phyloP scores from a whole-genome alignment of 2,113 vertebrate genomes.

The Theristicus caerulescens region DNA sequence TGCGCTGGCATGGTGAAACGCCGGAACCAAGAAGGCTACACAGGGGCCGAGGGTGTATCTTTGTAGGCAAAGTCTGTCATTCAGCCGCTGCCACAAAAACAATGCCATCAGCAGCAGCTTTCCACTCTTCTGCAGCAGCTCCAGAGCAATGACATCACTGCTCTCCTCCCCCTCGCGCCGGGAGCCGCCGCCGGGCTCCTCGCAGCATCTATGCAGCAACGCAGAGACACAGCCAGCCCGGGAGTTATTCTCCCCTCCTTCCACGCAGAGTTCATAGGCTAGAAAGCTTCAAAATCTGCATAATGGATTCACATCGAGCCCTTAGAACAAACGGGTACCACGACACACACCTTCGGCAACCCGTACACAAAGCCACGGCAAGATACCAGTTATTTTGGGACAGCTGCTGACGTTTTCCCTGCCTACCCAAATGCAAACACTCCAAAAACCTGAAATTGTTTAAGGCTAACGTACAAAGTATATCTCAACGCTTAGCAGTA shows the following conservation, averaged over 20 bases:
- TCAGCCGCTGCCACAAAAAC: slow-evolving; percentile 81
- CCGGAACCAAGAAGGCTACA: slow-evolving; percentile 71
- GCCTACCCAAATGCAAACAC: neutral
- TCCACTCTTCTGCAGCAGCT: slow-evolving; percentile 78
- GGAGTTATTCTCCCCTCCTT: slow-evolving; percentile 63
- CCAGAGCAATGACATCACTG: slow-evolving; percentile 81
- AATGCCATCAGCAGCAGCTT: slow-evolving; percentile 82
- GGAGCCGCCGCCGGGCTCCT: slow-evolving; percentile 53
- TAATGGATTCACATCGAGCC: slow-evolving; percentile 58
- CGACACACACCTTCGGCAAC: neutral
- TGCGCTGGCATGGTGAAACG: slow-evolving; percentile 85
- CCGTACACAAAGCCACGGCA: neutral
- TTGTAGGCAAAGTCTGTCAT: slow-evolving; percentile 76
- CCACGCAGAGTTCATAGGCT: slow-evolving; percentile 65
- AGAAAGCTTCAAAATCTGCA: slow-evolving; percentile 61
- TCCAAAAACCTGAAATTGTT: neutral
- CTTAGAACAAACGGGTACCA: neutral
- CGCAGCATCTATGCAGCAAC: slow-evolving; percentile 71
- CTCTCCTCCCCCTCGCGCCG: slow-evolving; percentile 59
- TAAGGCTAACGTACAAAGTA: neutral
- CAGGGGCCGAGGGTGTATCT: slow-evolving; percentile 69
- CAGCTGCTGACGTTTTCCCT: neutral
- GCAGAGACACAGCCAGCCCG: slow-evolving; percentile 68
- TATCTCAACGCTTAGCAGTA: neutral
- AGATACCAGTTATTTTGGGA: accelerated